These are phyloP conservation scores for Leucopsar rothschildi DNA, from an alignment of 2,113 vertebrate species.

Conservation along the genomic window DNA sequence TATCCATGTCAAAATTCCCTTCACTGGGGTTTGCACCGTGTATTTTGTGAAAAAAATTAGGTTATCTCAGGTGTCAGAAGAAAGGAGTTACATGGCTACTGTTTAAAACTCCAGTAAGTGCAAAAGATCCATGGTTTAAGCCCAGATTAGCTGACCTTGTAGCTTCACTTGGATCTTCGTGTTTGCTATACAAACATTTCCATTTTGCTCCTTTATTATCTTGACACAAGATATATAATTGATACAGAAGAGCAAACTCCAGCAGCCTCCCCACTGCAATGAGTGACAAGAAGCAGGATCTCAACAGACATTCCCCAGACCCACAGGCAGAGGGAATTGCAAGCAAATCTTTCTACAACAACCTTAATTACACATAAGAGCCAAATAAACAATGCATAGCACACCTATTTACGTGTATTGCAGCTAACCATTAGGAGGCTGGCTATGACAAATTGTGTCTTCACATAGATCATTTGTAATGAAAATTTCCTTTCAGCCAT, in stretches of 20 bases:
- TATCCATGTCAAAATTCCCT: not conserved
- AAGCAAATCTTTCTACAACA: slow-evolving; percentile 23
- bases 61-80: not conserved
- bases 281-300: slow-evolving; percentile 32
- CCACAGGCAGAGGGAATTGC: not conserved
- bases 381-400: slow-evolving; percentile 13
- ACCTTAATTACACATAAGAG: not conserved
- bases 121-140: not conserved
- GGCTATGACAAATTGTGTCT: not conserved
- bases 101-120: not conserved
- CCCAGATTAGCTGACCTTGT: not conserved
- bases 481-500: not conserved
- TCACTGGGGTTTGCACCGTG: not conserved
- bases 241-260: not conserved
- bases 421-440: not conserved
- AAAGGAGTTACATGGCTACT: not conserved
- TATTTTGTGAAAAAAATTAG: not conserved
- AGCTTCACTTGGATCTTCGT: not conserved
- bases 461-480: not conserved
- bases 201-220: not conserved
- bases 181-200: not conserved
- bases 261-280: not conserved
- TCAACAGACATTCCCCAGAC: not conserved
- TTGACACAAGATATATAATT: not conserved
- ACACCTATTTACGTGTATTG: not conserved